Conservation (phyloP, 2,888 invertebrate genomes). For the Ochropleura plecta region DNA sequence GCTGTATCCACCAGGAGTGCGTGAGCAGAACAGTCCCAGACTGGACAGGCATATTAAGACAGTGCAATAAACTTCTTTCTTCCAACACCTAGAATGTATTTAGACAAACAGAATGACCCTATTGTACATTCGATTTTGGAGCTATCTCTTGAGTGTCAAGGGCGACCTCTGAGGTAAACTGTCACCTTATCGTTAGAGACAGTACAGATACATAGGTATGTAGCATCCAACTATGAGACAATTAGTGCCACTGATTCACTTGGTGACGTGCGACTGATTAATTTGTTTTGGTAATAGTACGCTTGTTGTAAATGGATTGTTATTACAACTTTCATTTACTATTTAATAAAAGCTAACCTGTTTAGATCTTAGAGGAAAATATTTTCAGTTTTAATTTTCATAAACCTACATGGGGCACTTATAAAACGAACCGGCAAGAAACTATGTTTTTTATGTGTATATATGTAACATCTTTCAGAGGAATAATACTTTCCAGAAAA, state of each 20-base stretch:
- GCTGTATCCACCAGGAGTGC: too few species aligned
- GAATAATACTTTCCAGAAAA: not conserved
- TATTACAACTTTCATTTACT: not conserved
- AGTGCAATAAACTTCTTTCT: not conserved
- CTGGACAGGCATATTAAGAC: too few species aligned
- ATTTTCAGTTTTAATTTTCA: not conserved
- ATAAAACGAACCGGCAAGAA: not conserved
- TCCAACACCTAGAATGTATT: not conserved
- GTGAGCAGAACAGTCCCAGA: too few species aligned
- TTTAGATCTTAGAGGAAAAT: not conserved
- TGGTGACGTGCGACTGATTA: constrained; percentile 12
- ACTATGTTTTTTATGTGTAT: not conserved
- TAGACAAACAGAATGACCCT: not conserved
- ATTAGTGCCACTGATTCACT: constrained; percentile 7
- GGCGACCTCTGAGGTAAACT: constrained; percentile 5
- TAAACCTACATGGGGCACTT: not conserved
- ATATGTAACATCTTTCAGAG: not conserved
- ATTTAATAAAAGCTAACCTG: not conserved
- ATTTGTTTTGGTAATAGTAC: constrained; percentile 14
- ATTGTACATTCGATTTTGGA: not conserved
- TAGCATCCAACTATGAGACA: not conserved
- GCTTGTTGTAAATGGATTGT: not conserved
- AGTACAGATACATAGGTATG: not conserved
- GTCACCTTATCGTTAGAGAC: constrained; percentile 15
- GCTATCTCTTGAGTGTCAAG: not conserved